Evolutionary conservation across 2,888 invertebrate genomes (phyloP).

Genomic region (Drosophila yooni): DNA sequence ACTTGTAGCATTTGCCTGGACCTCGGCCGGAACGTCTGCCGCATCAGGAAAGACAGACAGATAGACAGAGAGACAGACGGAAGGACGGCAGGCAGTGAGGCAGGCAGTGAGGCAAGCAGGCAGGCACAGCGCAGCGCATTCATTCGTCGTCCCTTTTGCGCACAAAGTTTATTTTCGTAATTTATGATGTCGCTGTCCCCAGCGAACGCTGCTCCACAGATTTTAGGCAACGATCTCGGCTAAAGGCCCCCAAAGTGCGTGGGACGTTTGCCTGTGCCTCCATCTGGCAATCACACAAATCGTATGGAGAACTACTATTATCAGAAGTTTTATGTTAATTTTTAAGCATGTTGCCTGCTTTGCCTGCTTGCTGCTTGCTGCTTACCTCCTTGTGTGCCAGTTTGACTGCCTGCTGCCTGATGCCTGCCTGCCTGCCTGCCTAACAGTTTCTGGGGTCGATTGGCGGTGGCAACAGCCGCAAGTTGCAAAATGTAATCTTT

Average conservation of each 20-base stretch:
- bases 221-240: slow-evolving; percentile 50
- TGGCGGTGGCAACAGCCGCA: slow-evolving; percentile 59
- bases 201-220: slow-evolving; percentile 40
- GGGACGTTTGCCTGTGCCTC: slow-evolving; percentile 39
- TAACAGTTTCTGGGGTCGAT: slow-evolving; percentile 53
- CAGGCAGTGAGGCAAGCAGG: neutral
- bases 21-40: slow-evolving; percentile 14
- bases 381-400: slow-evolving; percentile 14
- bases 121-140: slow-evolving; percentile 20
- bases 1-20: slow-evolving; percentile 43
- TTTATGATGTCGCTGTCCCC: slow-evolving; percentile 78
- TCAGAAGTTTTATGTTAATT: slow-evolving; percentile 83
- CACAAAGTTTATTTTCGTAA: slow-evolving; percentile 76
- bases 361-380: slow-evolving; percentile 48
- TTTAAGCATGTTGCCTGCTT: slow-evolving; percentile 67
- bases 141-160: slow-evolving; percentile 56
- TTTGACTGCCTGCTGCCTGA: slow-evolving; percentile 14
- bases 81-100: neutral
- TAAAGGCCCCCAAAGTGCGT: slow-evolving; percentile 35
- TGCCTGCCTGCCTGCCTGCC: slow-evolving; percentile 32
- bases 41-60: slow-evolving; percentile 1
- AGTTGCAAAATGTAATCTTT: slow-evolving; percentile 81
- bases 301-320: slow-evolving; percentile 73
- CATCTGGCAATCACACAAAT: slow-evolving; percentile 66
- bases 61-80: slow-evolving; percentile 4